phyloP scores from a whole-genome alignment of 2,888 invertebrate genomes.

The Hermaeophaga mercurialis region DNA sequence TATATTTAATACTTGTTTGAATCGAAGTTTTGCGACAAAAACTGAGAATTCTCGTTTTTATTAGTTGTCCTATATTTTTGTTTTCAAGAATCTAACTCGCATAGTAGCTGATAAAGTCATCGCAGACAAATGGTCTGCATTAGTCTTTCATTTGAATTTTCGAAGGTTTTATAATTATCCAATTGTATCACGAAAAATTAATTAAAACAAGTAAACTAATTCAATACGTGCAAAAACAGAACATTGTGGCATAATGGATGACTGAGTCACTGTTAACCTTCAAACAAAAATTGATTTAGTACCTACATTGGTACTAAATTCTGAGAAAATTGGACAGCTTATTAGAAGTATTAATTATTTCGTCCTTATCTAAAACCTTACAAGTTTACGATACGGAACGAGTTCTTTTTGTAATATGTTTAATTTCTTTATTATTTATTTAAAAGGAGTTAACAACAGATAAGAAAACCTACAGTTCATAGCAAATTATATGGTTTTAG shows the following conservation, averaged over 20 bases:
- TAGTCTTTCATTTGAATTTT: conserved; percentile 1
- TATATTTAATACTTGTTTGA: too few relatives aligned
- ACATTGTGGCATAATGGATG: conserved; percentile 1
- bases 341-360: conserved; percentile 8
- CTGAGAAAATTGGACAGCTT: conserved; percentile 1
- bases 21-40: too few relatives aligned
- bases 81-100: too few relatives aligned
- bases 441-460: conserved; percentile 17
- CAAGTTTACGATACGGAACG: conserved; percentile 13
- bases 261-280: conserved; percentile 12
- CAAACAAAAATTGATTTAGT: conserved; percentile 8
- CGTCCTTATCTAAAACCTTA: conserved; percentile 6
- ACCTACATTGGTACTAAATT: conserved; percentile 4
- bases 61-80: too few relatives aligned
- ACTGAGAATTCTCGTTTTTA: too few relatives aligned
- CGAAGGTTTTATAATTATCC: not conserved
- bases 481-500: conserved; percentile 14
- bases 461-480: not conserved
- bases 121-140: not conserved
- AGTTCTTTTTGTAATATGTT: conserved; percentile 12
- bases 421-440: conserved; percentile 17
- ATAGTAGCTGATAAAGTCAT: not conserved
- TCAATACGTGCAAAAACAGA: not conserved
- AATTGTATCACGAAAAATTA: not conserved
- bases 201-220: not conserved